These are phyloP conservation scores for Bombus huntii DNA, from an alignment of 1,140 invertebrate species.

Conservation along the genomic window DNA sequence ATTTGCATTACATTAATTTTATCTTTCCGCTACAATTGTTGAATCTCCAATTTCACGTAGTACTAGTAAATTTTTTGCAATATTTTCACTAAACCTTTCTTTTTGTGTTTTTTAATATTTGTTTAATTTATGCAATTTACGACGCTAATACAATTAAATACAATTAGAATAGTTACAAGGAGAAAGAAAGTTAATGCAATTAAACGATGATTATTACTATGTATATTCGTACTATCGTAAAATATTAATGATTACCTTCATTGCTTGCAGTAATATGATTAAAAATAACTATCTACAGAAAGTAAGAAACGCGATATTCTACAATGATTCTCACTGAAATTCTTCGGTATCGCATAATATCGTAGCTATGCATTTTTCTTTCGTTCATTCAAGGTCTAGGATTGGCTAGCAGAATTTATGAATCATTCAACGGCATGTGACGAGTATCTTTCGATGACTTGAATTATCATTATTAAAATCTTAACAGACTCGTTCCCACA, in stretches of 20 bases:
- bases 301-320: conserved; percentile 18
- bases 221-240: too few species aligned
- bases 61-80: neutral
- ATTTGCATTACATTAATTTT: neutral
- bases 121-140: neutral
- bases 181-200: neutral
- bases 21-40: neutral
- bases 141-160: too few species aligned
- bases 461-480: neutral
- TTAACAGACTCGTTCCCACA: too few species aligned
- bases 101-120: neutral
- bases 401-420: neutral
- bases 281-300: neutral
- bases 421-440: neutral
- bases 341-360: conserved; percentile 8
- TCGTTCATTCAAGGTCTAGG: conserved; percentile 13
- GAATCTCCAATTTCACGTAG: neutral
- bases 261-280: too few species aligned
- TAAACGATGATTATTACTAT: neutral
- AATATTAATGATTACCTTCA: neutral
- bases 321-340: neutral
- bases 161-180: neutral
- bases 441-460: neutral
- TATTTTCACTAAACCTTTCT: neutral
- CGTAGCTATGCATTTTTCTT: conserved; percentile 22